phyloP scores from a whole-genome alignment of 1,140 invertebrate genomes.

The Nomia melanderi region DNA sequence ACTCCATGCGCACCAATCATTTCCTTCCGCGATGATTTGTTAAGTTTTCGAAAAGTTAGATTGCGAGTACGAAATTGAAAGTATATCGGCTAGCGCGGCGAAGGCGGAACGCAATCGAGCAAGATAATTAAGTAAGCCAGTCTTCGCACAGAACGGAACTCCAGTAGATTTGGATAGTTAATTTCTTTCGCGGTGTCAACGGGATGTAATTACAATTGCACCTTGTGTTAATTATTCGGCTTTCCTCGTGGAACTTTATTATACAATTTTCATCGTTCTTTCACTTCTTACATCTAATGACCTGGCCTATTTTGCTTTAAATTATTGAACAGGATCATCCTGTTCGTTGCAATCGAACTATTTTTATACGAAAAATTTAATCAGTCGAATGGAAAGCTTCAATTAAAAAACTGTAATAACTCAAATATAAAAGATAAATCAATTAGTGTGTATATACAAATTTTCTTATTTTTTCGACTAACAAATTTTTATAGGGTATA shows the following conservation, averaged over 20 bases:
- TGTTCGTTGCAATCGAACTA: too few relatives aligned
- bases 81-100: constrained; percentile 10
- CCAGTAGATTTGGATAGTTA: neutral
- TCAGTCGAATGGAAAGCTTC: too few relatives aligned
- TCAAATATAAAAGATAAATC: too few relatives aligned
- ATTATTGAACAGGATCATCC: neutral
- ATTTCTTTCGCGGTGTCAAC: neutral
- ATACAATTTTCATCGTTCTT: neutral
- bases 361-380: too few relatives aligned
- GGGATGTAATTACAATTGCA: neutral
- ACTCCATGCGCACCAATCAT: neutral
- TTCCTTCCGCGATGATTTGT: constrained; percentile 2
- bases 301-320: neutral
- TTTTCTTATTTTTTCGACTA: too few relatives aligned
- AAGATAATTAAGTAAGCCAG: constrained; percentile 38
- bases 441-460: too few relatives aligned
- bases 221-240: constrained; percentile 1
- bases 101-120: constrained; percentile 20
- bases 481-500: too few relatives aligned
- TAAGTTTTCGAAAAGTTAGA: constrained; percentile 28
- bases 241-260: neutral
- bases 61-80: constrained; percentile 6
- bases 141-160: constrained; percentile 11
- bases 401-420: too few relatives aligned
- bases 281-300: neutral